Evolutionary conservation across 2,797 vertebrate genomes (phyloP), one percentile per base, ranked within the genome.

Genomic region (Pelobates cultripes): DNA sequence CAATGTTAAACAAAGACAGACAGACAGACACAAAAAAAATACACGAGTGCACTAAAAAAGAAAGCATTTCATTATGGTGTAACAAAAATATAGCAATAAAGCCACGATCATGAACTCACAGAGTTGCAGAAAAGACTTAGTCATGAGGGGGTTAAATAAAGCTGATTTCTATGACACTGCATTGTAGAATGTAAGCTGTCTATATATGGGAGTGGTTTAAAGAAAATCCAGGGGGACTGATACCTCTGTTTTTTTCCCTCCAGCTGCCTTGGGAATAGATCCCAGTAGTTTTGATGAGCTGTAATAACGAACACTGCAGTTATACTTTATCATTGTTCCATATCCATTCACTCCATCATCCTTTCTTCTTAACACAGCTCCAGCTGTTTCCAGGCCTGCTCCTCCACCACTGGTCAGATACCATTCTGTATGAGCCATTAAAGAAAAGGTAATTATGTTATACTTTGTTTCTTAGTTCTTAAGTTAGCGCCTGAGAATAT

Each of bases 261-360:
- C 42, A 51, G 17, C 12, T 66, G 44, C 73, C 70, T 4, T 14
- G 82, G 76, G 77, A 79, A 3, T 74, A 44, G 6, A 69, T 83
- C 77, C 82, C 82, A 70, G 75, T 17, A n/a, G 53, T 64, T 70
- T 70, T 55, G 4, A 15, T 51, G n/a, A 70, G 41, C 66, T 70
- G 66, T 71, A 53, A 69, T 47, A 7, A 4, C 14, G 28, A 74
- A 45, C 41, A 70, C 42, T 9, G 28, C 55, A 13, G 2, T 14
- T 43, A 43, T 43, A 61, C 2, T 57, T 73, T 60, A 7, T 72
- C 44, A 8, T 13, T 41, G 13, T 57, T 53, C 47, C 10, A 57
- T 15, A 43, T 43, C 40, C 43, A n/a, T 51, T 64, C 41, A 40
- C 14, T 57, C 7, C 68, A 44, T 67, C n/a, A 45, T 44, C 14